phyloP scores from a whole-genome alignment of 2,888 invertebrate genomes.

The Apocheima hispidaria region DNA sequence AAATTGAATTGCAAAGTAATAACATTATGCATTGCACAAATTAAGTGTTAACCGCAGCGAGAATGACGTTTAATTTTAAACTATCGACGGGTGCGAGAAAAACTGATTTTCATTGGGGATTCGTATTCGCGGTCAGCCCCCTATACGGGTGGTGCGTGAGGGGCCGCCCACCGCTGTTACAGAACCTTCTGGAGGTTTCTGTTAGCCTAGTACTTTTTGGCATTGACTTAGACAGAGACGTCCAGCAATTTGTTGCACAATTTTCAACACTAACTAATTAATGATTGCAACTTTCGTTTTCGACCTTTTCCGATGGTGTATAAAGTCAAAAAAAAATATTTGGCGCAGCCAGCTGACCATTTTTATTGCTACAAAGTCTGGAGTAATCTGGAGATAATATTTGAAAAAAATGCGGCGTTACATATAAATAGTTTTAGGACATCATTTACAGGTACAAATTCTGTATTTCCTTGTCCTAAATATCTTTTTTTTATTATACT shows the following conservation, averaged over 20 bases:
- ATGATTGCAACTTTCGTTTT: slow-evolving; percentile 26
- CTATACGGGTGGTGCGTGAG: slow-evolving; percentile 40
- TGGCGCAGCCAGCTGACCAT: neutral
- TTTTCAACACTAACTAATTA: slow-evolving; percentile 42
- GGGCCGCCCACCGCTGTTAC: slow-evolving; percentile 58
- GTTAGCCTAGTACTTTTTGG: slow-evolving; percentile 81
- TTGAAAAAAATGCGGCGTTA: no score
- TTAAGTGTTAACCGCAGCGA: slow-evolving; percentile 81
- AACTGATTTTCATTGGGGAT: slow-evolving; percentile 75
- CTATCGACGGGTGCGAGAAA: slow-evolving; percentile 77
- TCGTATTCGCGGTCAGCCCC: slow-evolving; percentile 54
- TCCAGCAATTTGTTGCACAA: slow-evolving; percentile 62
- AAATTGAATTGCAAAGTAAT: slow-evolving; percentile 82
- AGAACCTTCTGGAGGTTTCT: slow-evolving; percentile 59
- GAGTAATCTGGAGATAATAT: neutral
- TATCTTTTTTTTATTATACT: no score
- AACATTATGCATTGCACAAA: slow-evolving; percentile 78
- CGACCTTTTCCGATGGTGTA: slow-evolving; percentile 15
- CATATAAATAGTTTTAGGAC: no score
- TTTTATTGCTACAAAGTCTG: no score
- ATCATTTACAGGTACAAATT: no score
- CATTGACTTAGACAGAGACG: slow-evolving; percentile 80
- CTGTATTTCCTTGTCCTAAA: no score
- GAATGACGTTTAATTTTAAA: slow-evolving; percentile 84
- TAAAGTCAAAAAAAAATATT: slow-evolving; percentile 20